These are phyloP conservation scores for Polydrusus tereticollis DNA, from an alignment of 2,888 invertebrate genomes.

Conservation along the genomic window DNA sequence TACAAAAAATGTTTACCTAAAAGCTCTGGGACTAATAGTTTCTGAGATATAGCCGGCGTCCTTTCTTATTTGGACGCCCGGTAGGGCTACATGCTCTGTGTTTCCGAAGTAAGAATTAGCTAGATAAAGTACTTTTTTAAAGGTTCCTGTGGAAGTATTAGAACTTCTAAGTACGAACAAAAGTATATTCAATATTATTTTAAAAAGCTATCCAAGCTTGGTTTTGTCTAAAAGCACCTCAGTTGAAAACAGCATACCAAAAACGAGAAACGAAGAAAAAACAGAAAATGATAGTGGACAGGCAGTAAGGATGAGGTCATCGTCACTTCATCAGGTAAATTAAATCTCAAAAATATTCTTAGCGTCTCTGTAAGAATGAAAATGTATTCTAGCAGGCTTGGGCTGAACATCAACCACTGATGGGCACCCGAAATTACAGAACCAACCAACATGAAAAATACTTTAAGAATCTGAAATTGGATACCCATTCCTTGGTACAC, in stretches of 20 bases:
- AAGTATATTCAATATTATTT: constrained; percentile 76
- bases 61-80: too few species aligned
- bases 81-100: too few species aligned
- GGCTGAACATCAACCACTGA: constrained; percentile 55
- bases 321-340: constrained; percentile 49
- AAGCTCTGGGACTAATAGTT: too few species aligned
- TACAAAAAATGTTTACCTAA: too few species aligned
- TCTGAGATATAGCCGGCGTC: too few species aligned
- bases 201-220: constrained; percentile 80
- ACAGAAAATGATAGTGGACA: constrained; percentile 65
- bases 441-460: constrained; percentile 73
- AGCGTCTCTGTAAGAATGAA: too few species aligned
- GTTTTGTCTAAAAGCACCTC: constrained; percentile 75
- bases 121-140: constrained; percentile 53
- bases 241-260: constrained; percentile 67
- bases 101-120: too few species aligned
- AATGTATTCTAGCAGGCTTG: constrained; percentile 48
- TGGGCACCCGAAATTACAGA: constrained; percentile 46
- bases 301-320: constrained; percentile 22
- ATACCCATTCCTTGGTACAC: constrained; percentile 87
- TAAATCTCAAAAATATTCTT: too few species aligned
- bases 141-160: constrained; percentile 77
- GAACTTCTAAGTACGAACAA: constrained; percentile 75
- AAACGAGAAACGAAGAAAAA: neutral
- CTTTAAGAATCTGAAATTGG: constrained; percentile 78